Conservation (phyloP, 2,888 invertebrate species). For the Caenorhabditis sulstoni region DNA sequence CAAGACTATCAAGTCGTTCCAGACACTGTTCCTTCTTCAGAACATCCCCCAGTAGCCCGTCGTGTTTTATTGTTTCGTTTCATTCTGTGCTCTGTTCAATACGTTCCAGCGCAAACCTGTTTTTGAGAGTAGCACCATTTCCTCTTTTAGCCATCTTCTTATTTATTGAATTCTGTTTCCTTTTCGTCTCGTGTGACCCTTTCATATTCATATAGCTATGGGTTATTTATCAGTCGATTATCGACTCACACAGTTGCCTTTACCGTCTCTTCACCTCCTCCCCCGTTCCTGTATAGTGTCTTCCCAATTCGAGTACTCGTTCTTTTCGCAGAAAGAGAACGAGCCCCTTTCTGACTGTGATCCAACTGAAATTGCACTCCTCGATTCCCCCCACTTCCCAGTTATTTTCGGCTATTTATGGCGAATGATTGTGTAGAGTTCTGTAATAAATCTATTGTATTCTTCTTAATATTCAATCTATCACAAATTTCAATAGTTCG, state of each 20-base stretch:
- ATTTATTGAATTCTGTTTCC: slow-evolving; percentile 27
- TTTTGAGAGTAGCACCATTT: not conserved
- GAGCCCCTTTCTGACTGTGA: slow-evolving; percentile 44
- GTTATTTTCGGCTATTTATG: slow-evolving; percentile 7
- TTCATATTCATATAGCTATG: slow-evolving; percentile 27
- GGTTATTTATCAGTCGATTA: slow-evolving; percentile 28
- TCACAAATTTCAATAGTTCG: no score
- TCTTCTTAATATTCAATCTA: no score
- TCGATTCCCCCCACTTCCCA: slow-evolving; percentile 19
- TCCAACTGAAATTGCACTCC: slow-evolving; percentile 31
- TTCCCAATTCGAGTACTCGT: slow-evolving; percentile 30
- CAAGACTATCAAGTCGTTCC: slow-evolving; percentile 76
- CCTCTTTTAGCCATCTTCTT: slow-evolving; percentile 18
- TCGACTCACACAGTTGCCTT: slow-evolving; percentile 39
- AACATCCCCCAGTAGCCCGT: slow-evolving; percentile 55
- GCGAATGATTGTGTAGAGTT: slow-evolving; percentile 18
- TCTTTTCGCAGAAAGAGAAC: not conserved
- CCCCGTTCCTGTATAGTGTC: slow-evolving; percentile 35
- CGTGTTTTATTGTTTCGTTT: slow-evolving; percentile 5
- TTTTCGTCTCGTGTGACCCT: not conserved
- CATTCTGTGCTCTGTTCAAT: not conserved
- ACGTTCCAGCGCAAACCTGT: no score
- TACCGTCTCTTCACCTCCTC: slow-evolving; percentile 13
- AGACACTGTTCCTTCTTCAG: slow-evolving; percentile 77
- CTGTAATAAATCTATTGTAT: slow-evolving; percentile 39